Conservation (phyloP, 2,113 vertebrate genomes). For the Amblyornis subalaris region DNA sequence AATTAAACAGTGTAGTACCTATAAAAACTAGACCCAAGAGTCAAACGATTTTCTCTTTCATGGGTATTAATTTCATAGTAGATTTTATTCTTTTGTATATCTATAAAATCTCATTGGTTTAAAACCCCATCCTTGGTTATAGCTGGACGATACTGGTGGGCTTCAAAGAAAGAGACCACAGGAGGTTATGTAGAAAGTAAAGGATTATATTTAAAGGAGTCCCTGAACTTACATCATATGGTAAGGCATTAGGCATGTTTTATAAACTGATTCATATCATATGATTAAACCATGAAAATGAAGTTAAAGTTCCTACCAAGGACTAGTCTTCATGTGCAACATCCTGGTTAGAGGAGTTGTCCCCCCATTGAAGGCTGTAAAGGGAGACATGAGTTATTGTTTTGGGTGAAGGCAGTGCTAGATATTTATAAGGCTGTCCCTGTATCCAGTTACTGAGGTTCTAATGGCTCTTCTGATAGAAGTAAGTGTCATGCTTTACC, state of each 20-base stretch:
- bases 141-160: not conserved
- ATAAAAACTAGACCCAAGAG: not conserved
- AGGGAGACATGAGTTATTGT: not conserved
- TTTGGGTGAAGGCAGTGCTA: not conserved
- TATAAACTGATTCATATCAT: not conserved
- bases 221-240: not conserved
- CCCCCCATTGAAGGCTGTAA: not conserved
- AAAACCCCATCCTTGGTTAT: not conserved
- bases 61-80: not conserved
- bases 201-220: not conserved
- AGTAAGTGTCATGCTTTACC: not conserved
- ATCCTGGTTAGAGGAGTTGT: not conserved
- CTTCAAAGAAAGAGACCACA: not conserved
- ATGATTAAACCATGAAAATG: not conserved
- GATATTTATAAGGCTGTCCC: not conserved
- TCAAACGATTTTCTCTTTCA: not conserved
- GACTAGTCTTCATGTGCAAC: not conserved
- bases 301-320: not conserved
- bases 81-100: not conserved
- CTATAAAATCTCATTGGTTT: not conserved
- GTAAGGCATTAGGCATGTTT: not conserved
- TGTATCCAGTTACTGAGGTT: not conserved
- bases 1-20: not conserved
- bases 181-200: not conserved
- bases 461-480: not conserved